These are phyloP conservation scores for Spialia ferax DNA, from an alignment of 2,888 invertebrate genomes.

Conservation along the genomic window DNA sequence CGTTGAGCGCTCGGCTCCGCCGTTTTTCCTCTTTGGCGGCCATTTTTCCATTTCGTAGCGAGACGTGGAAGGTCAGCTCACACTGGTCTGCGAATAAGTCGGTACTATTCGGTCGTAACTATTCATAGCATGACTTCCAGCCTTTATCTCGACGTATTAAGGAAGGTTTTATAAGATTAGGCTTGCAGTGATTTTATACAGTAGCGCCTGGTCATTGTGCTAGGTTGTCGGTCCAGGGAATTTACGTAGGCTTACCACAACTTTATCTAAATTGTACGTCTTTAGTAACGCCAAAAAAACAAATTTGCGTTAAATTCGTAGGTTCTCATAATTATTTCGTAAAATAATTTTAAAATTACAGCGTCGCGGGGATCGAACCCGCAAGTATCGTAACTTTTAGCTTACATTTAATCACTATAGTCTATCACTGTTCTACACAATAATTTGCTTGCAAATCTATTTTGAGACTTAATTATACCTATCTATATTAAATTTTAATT, in stretches of 20 bases:
- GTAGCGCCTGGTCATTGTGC: constrained; percentile 51
- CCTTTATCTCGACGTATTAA: constrained; percentile 40
- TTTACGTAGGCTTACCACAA: constrained; percentile 52
- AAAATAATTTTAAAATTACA: too few species aligned
- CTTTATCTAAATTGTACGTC: too few species aligned
- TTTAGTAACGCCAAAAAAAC: too few species aligned
- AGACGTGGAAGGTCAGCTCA: constrained; percentile 51
- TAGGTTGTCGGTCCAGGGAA: constrained; percentile 58
- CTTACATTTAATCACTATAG: neutral
- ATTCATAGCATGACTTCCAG: constrained; percentile 18
- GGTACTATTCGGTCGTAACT: too few species aligned
- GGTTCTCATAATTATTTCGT: too few species aligned
- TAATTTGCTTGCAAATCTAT: neutral
- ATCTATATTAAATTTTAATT: too few species aligned
- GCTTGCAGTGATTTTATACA: constrained; percentile 39
- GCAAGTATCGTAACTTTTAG: neutral
- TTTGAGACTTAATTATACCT: too few species aligned
- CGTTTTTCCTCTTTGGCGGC: constrained; percentile 30
- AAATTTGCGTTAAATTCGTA: too few species aligned
- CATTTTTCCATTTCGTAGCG: constrained; percentile 34
- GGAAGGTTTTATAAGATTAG: constrained; percentile 22
- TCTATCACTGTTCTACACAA: neutral
- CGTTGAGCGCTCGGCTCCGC: constrained; percentile 47
- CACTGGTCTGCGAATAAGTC: constrained; percentile 48
- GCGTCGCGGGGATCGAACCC: neutral